Evolutionary conservation across 2,113 vertebrate species (phyloP).

Genomic region (Origma solitaria): DNA sequence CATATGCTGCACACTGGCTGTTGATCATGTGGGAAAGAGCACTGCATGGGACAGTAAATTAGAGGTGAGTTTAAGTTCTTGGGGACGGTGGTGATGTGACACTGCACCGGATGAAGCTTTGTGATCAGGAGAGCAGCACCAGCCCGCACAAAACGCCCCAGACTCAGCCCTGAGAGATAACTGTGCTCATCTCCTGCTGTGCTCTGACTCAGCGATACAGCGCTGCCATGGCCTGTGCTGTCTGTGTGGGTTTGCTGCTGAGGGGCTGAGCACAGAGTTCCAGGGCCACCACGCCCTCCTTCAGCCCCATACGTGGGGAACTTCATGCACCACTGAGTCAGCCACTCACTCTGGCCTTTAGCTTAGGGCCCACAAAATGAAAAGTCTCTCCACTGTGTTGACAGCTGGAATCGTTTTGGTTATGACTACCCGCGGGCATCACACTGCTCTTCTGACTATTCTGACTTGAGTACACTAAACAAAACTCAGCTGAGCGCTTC

Average conservation of each 20-base stretch:
- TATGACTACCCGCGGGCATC: neutral
- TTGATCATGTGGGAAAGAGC: neutral
- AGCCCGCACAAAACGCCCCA: neutral
- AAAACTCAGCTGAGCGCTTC: neutral
- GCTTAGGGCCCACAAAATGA: neutral
- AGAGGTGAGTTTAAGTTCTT: neutral
- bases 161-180: neutral
- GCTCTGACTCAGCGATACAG: rapidly evolving
- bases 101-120: neutral
- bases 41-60: neutral
- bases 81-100: neutral
- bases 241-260: rapidly evolving
- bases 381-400: constrained; percentile 8
- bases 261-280: neutral
- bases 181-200: neutral
- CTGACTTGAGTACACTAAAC: neutral
- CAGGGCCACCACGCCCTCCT: neutral
- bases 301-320: neutral
- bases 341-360: neutral
- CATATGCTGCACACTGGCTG: neutral
- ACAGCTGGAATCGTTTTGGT: constrained; percentile 5
- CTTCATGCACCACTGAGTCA: neutral
- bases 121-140: neutral
- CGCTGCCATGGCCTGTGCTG: rapidly evolving
- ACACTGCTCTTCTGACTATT: neutral